Evolutionary conservation across 2,797 vertebrate species (phyloP), one percentile per base, ranked within the genome.

Genomic region (Silurus lanzhouensis): DNA sequence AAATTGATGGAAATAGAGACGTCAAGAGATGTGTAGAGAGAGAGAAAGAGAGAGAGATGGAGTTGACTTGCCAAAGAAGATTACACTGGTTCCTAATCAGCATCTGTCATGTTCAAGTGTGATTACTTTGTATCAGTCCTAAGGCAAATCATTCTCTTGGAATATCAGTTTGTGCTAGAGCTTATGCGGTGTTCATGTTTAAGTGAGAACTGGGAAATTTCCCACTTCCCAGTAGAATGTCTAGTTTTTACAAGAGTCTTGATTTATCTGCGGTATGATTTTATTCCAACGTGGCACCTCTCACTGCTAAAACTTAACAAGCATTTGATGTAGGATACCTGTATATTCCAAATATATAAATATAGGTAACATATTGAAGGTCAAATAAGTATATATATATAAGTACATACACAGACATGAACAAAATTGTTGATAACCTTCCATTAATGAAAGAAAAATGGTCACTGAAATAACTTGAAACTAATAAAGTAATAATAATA

Each of bases 61-160:
- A 77, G 17, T 13, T 38, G 55, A 77, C 75, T 25, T 60, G 55
- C 55, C 17, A 27, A 7, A 38, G 3, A 63, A 46, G 44, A 48
- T 66, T 68, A 81, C 46, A 68, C 46, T 81, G 12, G 46, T 57
- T 68, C 6, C n/a, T 68, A 68, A 31, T 68, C n/a, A 81, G 25
- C 20, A 60, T 77, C n/a, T 76, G 27, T 77, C 75, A 60, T 77
- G 25, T 77, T 77, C 75, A 25, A 58, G 55, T 58, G 31, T 77
- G 17, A 60, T 77, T 38, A 77, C 31, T 44, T 58, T 78, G 55
- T 57, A 76, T 52, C 52, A 77, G 17, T 20, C 55, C 31, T 38
- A 38, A 78, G 19, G 27, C 27, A 57, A 76, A 31, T 58, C 74
- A 55, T 17, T 55, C n/a, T 76, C 25, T 58, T 1, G 31, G 27